A percentile compares a stretch with the other conserved stretches of the same genome.
Conservation (phyloP, 2,888 invertebrate genomes). For the Drosophila cracens region DNA sequence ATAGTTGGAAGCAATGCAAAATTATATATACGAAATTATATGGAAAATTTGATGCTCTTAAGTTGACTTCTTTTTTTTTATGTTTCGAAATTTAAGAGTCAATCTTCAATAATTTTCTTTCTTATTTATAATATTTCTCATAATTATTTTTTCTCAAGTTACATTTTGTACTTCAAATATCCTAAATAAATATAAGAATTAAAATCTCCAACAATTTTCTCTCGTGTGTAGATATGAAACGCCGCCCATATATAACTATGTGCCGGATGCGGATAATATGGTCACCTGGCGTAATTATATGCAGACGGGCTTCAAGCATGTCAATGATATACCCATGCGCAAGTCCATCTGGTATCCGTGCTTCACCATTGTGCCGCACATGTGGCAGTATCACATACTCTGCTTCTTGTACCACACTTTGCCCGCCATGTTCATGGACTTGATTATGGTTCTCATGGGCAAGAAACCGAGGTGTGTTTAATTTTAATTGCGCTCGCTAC, state of each 20-base stretch:
- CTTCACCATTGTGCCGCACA: conserved; percentile 86
- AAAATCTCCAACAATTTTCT: background rate
- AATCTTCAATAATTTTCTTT: too few species aligned
- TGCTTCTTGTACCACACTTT: conserved; percentile 88
- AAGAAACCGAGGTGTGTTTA: conserved; percentile 84
- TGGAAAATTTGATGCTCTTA: background rate
- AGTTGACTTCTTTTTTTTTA: background rate
- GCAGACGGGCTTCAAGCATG: conserved; percentile 84
- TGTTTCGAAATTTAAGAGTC: background rate
- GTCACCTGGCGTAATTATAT: conserved; percentile 92
- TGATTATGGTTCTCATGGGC: conserved; percentile 82
- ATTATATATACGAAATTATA: accelerated
- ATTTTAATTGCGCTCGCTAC: background rate
- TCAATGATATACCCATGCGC: conserved; percentile 87
- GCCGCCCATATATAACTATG: conserved; percentile 90
- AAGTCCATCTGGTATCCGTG: conserved; percentile 90
- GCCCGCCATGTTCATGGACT: conserved; percentile 88
- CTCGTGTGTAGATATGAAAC: conserved; percentile 66
- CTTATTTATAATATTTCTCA: background rate
- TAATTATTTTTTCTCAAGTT: background rate
- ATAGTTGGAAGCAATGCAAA: background rate
- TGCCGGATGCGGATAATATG: conserved; percentile 92
- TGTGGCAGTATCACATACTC: conserved; percentile 85
- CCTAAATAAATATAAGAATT: background rate
- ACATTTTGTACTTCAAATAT: background rate